Evolutionary conservation across 2,797 vertebrate genomes (phyloP), one percentile per base, ranked within the genome.

Genomic region (Arvicola amphibius): DNA sequence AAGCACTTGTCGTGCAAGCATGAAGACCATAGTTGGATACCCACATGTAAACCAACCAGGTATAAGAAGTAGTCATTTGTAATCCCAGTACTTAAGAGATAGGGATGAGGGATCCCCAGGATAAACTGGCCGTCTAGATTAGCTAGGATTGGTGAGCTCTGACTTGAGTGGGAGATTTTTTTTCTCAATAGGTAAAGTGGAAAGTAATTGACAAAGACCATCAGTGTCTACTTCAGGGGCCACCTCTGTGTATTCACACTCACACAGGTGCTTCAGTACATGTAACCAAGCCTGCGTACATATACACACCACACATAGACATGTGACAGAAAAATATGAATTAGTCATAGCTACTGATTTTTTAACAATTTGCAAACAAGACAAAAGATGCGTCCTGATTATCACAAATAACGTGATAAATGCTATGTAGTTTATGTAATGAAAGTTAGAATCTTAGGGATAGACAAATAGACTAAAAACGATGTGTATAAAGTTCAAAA

Each of bases 361-460:
- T 56, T 90, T 88, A 80, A 88, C 40, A 90, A 34, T 23, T 95
- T 94, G 94, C 10, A 29, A 93, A 86, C 56, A 95, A n/a, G 46
- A 37, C 19, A 91, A 65, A 29, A 77, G 1, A 51, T 87, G 61
- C 74, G 46, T 80, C 37, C 90, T 87, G 11, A 43, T 90, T 65
- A 51, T n/a, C 19, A 81, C 59, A 94, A 69, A 65, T 78, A 79
- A 83, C 84, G 40, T 90, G 48, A 7, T 91, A 79, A 79, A 14
- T 89, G 61, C 53, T 85, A 12, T 51, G 46, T 83, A 34, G 56
- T 67, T 92, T 91, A 71, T 61, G 43, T 91, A 83, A 81, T 92
- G 56, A 65, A 96, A 94, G 37, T 71, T 95, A 51, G 81, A 92
- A 74, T 95, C 80, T 43, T n/a, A 81, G 76, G 6, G n/a, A 86